phyloP scores from a whole-genome alignment of 2,888 invertebrate genomes.

The Phyllotreta striolata region DNA sequence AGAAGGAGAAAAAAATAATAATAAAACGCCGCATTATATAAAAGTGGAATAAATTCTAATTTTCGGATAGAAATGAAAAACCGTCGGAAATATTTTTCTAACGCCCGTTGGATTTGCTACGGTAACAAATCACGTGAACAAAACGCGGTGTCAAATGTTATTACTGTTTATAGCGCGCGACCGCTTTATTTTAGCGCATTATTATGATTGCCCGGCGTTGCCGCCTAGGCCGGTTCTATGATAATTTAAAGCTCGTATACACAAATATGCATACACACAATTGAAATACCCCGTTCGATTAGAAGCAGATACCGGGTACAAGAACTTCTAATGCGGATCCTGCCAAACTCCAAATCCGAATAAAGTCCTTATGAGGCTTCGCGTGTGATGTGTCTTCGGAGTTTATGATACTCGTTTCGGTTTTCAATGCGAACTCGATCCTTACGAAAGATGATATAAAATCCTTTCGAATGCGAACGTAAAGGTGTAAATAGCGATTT shows the following conservation, averaged over 20 bases:
- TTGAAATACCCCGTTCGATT: not conserved
- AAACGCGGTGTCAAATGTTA: constrained; percentile 41
- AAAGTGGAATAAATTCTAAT: constrained; percentile 55
- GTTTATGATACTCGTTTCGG: constrained; percentile 29
- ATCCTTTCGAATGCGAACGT: constrained; percentile 17
- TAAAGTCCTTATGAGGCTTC: constrained; percentile 40
- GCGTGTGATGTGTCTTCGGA: constrained; percentile 37
- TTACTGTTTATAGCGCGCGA: constrained; percentile 39
- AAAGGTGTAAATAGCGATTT: constrained; percentile 1
- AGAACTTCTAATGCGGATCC: constrained; percentile 46
- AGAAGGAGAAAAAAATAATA: too few species aligned
- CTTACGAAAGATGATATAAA: constrained; percentile 17
- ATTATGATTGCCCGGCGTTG: constrained; percentile 36
- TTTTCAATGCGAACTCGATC: constrained; percentile 32
- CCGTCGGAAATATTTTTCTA: constrained; percentile 52
- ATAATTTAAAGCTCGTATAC: constrained; percentile 22
- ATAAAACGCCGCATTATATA: constrained; percentile 36
- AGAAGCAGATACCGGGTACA: too few species aligned
- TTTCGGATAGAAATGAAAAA: constrained; percentile 53
- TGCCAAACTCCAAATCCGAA: constrained; percentile 34
- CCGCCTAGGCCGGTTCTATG: constrained; percentile 15
- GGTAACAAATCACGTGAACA: constrained; percentile 39
- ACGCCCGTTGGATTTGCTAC: constrained; percentile 46
- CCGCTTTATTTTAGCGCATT: constrained; percentile 40
- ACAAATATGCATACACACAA: not conserved